Percentiles rank a stretch among this genome's conserved stretches.
Conservation (phyloP, 2,888 invertebrate genomes). For the Synanthedon formicaeformis region DNA sequence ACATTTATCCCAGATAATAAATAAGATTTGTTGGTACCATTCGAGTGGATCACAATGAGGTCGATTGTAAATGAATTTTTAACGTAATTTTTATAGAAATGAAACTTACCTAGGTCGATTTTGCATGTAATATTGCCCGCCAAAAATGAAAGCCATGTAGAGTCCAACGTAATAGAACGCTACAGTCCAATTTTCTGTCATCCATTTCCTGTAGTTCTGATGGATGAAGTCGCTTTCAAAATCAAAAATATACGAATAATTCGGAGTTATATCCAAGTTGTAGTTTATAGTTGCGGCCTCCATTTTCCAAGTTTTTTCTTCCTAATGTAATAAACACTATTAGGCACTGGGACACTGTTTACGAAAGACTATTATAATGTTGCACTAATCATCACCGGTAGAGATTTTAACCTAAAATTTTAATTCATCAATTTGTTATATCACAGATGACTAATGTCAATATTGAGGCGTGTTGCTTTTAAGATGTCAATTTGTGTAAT, state of each 20-base stretch:
- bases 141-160: constrained; percentile 95
- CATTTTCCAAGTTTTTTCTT: constrained; percentile 29
- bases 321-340: constrained; percentile 22
- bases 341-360: constrained; percentile 18
- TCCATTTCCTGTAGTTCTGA: constrained; percentile 90
- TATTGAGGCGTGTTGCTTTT: constrained; percentile 39
- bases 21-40: no score
- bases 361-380: constrained; percentile 19
- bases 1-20: no score
- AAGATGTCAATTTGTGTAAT: constrained; percentile 41
- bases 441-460: constrained; percentile 60
- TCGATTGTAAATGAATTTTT: no score
- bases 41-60: no score
- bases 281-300: constrained; percentile 61
- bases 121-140: constrained; percentile 94
- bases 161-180: constrained; percentile 89
- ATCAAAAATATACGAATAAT: constrained; percentile 94
- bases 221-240: constrained; percentile 96
- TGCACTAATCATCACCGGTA: constrained; percentile 57
- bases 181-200: constrained; percentile 96
- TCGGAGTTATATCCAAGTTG: constrained; percentile 75
- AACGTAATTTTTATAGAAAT: not conserved
- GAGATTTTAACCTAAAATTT: constrained; percentile 51
- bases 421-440: constrained; percentile 47
- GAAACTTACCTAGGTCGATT: constrained; percentile 80